A percentile compares a stretch with the other conserved stretches of the same genome.
Conservation (phyloP, 2,797 vertebrate species). For the Heterohyrax brucei region DNA sequence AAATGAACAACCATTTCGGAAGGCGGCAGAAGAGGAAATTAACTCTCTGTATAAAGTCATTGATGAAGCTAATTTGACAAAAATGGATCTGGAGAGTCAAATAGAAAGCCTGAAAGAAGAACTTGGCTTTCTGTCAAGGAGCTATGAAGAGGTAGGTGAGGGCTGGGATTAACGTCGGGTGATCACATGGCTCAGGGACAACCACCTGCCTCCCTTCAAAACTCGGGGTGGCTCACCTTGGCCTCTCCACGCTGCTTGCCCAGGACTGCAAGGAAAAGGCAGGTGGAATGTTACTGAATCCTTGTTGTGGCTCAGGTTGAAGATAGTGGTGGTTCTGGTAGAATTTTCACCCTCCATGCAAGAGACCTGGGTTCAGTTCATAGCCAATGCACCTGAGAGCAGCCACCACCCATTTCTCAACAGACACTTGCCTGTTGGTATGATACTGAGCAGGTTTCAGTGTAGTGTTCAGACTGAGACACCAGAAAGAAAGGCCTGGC, state of each 20-base stretch:
- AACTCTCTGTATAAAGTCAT: constrained; percentile 96
- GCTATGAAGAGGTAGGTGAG: constrained; percentile 94
- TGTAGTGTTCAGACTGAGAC: neutral
- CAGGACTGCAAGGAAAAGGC: neutral
- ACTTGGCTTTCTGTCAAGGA: constrained; percentile 92
- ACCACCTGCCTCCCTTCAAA: neutral
- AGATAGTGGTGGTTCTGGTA: neutral
- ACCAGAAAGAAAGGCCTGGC: neutral
- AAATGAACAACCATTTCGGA: constrained; percentile 96
- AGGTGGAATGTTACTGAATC: neutral
- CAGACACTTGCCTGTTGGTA: neutral
- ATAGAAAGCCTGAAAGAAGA: constrained; percentile 95
- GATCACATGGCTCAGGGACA: neutral
- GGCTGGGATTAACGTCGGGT: neutral
- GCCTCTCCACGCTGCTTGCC: neutral
- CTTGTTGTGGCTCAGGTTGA: neutral
- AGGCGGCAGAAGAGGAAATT: constrained; percentile 96
- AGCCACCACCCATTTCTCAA: neutral
- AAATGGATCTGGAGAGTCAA: constrained; percentile 94
- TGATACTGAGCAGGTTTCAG: neutral
- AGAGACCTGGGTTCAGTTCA: too few species aligned
- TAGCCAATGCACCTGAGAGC: neutral
- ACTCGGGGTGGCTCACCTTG: accelerated
- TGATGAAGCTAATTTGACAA: constrained; percentile 95
- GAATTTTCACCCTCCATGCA: neutral